Evolutionary conservation across 2,797 vertebrate species (phyloP).

Genomic region (Pangasius krempfi): DNA sequence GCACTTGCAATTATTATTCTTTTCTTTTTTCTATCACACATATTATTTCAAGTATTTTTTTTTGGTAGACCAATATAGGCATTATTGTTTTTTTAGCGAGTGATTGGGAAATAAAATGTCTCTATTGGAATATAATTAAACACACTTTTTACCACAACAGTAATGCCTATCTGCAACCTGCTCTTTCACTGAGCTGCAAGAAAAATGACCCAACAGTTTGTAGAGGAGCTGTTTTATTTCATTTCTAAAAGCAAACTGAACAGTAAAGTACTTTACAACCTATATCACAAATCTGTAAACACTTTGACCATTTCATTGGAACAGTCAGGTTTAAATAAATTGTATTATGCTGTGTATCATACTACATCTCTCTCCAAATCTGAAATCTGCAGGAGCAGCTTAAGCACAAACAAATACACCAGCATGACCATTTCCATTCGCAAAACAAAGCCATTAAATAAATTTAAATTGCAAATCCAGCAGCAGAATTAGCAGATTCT

Average conservation of each 20-base stretch:
- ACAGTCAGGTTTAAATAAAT: conserved; percentile 24
- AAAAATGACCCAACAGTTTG: conserved; percentile 18
- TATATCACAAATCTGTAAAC: conserved; percentile 55
- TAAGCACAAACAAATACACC: conserved; percentile 37
- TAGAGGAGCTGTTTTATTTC: conserved; percentile 52
- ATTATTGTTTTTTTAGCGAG: not conserved
- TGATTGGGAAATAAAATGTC: not conserved
- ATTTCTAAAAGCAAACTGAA: conserved; percentile 51
- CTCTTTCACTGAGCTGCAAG: not conserved
- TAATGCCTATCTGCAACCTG: not conserved
- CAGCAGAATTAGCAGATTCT: conserved; percentile 14
- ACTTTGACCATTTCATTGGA: conserved; percentile 36
- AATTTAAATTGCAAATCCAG: conserved; percentile 14
- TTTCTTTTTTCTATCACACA: not conserved
- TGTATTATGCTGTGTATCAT: conserved; percentile 8
- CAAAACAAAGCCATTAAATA: conserved; percentile 19
- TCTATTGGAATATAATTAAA: not conserved
- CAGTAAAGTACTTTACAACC: conserved; percentile 42
- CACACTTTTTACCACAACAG: not conserved
- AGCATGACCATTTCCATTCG: conserved; percentile 26
- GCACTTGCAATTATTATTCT: not conserved
- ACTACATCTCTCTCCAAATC: not conserved
- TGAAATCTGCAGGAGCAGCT: conserved; percentile 26
- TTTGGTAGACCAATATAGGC: not conserved
- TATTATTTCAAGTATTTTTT: not conserved